Base-by-base conservation (phyloP, 2,888 invertebrate species). In the Rhagophthalmus giganteus region DNA sequence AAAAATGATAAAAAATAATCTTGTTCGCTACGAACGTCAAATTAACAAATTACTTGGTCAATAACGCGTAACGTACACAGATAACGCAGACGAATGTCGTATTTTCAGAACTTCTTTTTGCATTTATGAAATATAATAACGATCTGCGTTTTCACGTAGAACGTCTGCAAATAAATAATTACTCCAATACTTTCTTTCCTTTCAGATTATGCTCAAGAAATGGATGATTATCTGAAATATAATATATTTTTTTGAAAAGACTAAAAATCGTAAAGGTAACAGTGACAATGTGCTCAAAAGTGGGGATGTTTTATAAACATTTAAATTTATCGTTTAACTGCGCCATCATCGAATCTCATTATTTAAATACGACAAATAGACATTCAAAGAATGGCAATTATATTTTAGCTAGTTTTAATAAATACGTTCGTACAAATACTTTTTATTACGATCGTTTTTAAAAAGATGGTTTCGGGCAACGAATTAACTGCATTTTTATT, bases 391-490 rank as follows among this genome's bases (percentile, higher is more conserved):
- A 27, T 28, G 35, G 27, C 15, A 48, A 47, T 39, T 52, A 55
- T 46, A 38, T 39, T 39, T 27, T 33, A 33, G 37, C 44, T 28
- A 25, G 27, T 32, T 52, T 20, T 8, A 26, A 24, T 25, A 13
- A 9, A 31, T 24, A 25, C 28, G 11, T 26, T 27, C n/a, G 8
- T 10, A 26, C 35, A 47, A 37, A 37, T 30, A 47, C 35, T 47
- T 53, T 37, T 40, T 27, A 44, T 25, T 46, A 34, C 27, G n/a
- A n/a, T n/a, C n/a, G 34, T 40, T 12, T 33, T 34, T 39, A 33
- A 48, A 52, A 44, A 12, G 30, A 37, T 52, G 52, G 45, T 55
- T 55, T 49, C 55, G 42, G 40, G 54, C 65, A 66, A 66, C 65
- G 65, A 65, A 66, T 57, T 48, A 56, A 24, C 31, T 53, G 53